Evolutionary conservation across 2,113 vertebrate genomes (phyloP), one percentile per base, ranked within the genome.

Genomic region (Gymnocephalus cernua): DNA sequence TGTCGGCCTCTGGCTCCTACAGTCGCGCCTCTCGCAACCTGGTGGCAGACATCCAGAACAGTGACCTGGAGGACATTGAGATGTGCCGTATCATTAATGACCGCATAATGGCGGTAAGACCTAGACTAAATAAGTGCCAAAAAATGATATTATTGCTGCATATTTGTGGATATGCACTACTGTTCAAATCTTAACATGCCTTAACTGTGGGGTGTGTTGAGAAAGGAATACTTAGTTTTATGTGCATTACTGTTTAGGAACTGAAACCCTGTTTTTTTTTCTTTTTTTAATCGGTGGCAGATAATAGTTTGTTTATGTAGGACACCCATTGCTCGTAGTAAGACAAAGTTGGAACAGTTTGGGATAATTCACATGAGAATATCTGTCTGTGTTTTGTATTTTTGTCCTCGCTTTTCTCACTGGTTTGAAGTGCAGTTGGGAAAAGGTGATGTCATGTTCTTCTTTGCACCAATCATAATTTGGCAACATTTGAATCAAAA

Each of bases 21-120:
- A 82, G 86, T 65, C 95, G 97, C 1, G 97, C 97, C 32, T 88
- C 93, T 19, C 77, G 54, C 3, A 27, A 18, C 2, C 94, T 99
- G 64, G 59, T 21, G 4, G 41, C 1, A 0, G 93, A 95, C 67
- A 94, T 97, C 0, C 1, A 62, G 6, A 95, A 95, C 69, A 96
- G 95, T 0, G 93, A 99, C 89, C 92, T 90, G 44, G 91, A 94
- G 0, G 93, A 98, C 89, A 88, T 74, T 2, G 90, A 96, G 54
- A 81, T 96, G 86, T 96, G 96, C 86, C 96, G 96, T 58, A 79
- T 92, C 70, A 92, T 98, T 86, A 99, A 99, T 54, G 96, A 99
- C 86, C 97, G 97, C 56, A 93, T 99, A 73, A 99, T 99, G 97
- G 94, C 93, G 82, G 98, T 99, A 91, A 90, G 86, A 9, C 11